Evolutionary conservation across 1,140 invertebrate species (phyloP).

Genomic region (Zaprionus ornatus): DNA sequence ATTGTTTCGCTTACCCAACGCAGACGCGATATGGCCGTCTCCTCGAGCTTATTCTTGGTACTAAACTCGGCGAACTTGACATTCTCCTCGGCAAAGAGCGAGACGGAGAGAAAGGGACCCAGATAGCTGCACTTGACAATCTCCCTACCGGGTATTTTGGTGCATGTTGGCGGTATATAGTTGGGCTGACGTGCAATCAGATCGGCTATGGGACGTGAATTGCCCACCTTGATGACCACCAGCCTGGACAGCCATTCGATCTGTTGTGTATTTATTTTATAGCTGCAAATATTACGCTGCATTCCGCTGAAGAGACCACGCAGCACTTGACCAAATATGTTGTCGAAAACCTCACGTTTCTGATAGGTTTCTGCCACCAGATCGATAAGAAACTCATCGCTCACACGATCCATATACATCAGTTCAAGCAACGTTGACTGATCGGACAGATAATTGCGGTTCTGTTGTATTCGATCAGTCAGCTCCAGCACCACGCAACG

Average conservation of each 20-base stretch:
- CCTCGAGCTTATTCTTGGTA: conserved; percentile 85
- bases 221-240: conserved; percentile 87
- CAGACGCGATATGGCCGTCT: conserved; percentile 57
- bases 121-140: conserved; percentile 92
- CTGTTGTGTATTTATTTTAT: conserved; percentile 88
- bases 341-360: conserved; percentile 87
- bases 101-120: conserved; percentile 95
- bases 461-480: conserved; percentile 68
- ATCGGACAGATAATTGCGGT: conserved; percentile 58
- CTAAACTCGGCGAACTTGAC: conserved; percentile 89
- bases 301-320: conserved; percentile 89
- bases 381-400: conserved; percentile 86
- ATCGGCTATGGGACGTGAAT: conserved; percentile 90
- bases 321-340: conserved; percentile 89
- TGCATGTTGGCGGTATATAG: conserved; percentile 90
- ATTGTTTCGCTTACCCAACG: conserved; percentile 70
- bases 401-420: conserved; percentile 84
- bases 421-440: conserved; percentile 78
- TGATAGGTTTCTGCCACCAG: conserved; percentile 87
- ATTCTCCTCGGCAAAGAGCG: conserved; percentile 96
- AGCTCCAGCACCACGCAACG: conserved; percentile 66
- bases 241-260: conserved; percentile 88
- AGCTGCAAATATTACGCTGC: conserved; percentile 89
- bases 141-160: conserved; percentile 91
- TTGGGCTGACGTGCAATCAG: conserved; percentile 90